A percentile compares a stretch with the other conserved stretches of the same genome.
Evolutionary conservation across 2,888 invertebrate species (phyloP).

Genomic region (Calliphora vomitoria): DNA sequence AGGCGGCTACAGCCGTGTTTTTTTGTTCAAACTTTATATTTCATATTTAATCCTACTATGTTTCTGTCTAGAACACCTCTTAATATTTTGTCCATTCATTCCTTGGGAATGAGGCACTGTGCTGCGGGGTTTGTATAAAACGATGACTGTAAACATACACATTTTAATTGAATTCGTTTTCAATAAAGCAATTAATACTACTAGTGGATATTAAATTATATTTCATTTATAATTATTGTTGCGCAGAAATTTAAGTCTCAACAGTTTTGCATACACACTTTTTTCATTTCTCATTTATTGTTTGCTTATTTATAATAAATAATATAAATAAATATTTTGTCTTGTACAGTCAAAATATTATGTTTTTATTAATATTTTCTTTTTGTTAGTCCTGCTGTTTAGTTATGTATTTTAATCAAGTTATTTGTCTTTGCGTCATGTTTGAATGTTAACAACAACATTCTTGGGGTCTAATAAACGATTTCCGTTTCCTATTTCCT

Average conservation of each 20-base stretch:
- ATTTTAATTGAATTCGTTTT: too few species aligned
- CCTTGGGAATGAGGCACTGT: too few species aligned
- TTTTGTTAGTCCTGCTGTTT: slow-evolving; percentile 36
- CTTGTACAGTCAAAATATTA: not conserved
- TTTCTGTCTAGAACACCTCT: too few species aligned
- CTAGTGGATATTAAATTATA: slow-evolving; percentile 64
- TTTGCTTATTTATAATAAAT: not conserved
- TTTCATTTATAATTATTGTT: slow-evolving; percentile 40
- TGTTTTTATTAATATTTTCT: not conserved
- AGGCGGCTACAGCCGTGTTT: too few species aligned
- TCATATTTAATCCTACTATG: too few species aligned
- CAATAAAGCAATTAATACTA: not conserved
- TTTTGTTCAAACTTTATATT: too few species aligned
- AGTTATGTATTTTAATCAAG: slow-evolving; percentile 56
- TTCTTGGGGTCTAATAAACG: slow-evolving; percentile 54
- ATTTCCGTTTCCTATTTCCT: slow-evolving; percentile 69
- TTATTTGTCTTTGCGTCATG: slow-evolving; percentile 62
- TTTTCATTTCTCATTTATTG: not conserved
- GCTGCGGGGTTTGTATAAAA: too few species aligned
- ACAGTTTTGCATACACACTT: not conserved
- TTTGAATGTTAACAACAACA: slow-evolving; percentile 25
- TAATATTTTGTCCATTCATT: too few species aligned
- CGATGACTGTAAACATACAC: too few species aligned
- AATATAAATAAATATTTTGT: slow-evolving; percentile 14
- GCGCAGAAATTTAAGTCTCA: not conserved